Evolutionary conservation across 1,140 invertebrate genomes (phyloP).

Genomic region (Phthorimaea operculella): DNA sequence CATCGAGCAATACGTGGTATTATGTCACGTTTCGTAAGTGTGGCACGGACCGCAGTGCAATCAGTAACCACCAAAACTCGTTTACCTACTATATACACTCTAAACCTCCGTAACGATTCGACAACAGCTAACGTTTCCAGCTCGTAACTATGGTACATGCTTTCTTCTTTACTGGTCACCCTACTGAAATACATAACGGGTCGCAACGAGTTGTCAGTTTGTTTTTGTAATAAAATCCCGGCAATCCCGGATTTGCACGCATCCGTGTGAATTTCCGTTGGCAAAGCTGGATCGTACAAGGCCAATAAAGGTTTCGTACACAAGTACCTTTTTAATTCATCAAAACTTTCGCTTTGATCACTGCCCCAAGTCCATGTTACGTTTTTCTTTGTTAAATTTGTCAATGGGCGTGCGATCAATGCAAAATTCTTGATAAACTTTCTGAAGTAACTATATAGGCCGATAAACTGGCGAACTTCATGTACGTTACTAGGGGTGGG

Average conservation of each 20-base stretch:
- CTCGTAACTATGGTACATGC: neutral
- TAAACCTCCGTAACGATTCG: neutral
- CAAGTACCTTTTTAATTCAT: too few relatives aligned
- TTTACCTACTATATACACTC: neutral
- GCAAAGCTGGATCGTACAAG: too few relatives aligned
- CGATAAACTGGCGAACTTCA: constrained; percentile 38
- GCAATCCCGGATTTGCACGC: neutral
- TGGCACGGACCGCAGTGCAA: neutral
- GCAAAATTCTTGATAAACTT: neutral
- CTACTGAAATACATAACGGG: neutral
- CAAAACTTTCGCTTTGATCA: neutral
- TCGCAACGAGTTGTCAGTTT: too few relatives aligned
- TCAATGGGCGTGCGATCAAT: neutral
- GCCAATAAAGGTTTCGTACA: too few relatives aligned
- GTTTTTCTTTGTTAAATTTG: neutral
- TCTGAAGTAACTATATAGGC: constrained; percentile 33
- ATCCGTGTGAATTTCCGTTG: neutral
- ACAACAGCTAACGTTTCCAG: neutral
- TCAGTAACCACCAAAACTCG: neutral
- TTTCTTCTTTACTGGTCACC: neutral
- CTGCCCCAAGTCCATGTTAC: neutral
- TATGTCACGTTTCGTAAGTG: neutral
- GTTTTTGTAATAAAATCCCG: neutral
- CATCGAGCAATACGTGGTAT: neutral
- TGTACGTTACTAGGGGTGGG: constrained; percentile 25